Conservation (phyloP, 2,797 vertebrate genomes). For the Danio albolineatus region DNA sequence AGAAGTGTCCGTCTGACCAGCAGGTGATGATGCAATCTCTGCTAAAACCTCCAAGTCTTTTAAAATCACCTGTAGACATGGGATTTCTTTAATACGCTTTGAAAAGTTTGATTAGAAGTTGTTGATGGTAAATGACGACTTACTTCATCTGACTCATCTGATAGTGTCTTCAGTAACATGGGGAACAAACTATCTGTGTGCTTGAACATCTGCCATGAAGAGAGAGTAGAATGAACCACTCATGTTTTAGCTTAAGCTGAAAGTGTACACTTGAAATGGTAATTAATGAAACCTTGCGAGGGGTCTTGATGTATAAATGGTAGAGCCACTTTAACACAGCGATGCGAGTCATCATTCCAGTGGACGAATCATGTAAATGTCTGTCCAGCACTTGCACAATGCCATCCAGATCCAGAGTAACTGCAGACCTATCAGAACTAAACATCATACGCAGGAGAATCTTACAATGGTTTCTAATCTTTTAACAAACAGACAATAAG, state of each 20-base stretch:
- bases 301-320: constrained; percentile 98
- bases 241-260: neutral
- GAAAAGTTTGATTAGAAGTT: too few relatives aligned
- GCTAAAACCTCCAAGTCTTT: constrained; percentile 97
- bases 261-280: neutral
- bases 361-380: constrained; percentile 90
- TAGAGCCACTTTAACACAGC: constrained; percentile 98
- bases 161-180: constrained; percentile 92
- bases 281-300: constrained; percentile 81
- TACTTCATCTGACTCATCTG: constrained; percentile 96
- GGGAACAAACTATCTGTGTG: constrained; percentile 97
- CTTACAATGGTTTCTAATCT: neutral
- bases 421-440: constrained; percentile 82
- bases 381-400: constrained; percentile 97
- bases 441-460: neutral
- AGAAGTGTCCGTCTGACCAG: constrained; percentile 86
- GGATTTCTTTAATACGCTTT: neutral
- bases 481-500: neutral
- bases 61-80: constrained; percentile 85
- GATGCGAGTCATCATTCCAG: constrained; percentile 98
- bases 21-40: constrained; percentile 96
- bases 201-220: constrained; percentile 88
- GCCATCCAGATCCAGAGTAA: constrained; percentile 92
- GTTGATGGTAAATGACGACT: constrained; percentile 44
- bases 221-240: constrained; percentile 38